Base-by-base conservation (phyloP, 2,888 invertebrate species). In the Caenorhabditis sp. region DNA sequence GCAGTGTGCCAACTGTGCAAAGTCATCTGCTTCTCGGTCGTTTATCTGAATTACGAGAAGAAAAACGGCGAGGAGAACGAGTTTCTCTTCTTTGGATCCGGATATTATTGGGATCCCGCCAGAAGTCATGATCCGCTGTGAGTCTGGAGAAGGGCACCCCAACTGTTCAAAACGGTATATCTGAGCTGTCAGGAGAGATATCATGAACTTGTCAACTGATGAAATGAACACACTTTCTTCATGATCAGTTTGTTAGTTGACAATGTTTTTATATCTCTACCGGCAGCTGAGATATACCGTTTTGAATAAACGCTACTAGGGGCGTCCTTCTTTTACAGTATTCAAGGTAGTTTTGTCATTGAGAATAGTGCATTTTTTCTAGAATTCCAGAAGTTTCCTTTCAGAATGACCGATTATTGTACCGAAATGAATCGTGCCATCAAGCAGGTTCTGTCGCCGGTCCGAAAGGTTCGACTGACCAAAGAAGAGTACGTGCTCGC, bases 1-100 rank as follows among this genome's bases (percentile, higher is more conserved):
- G 65, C 55, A 11, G 72, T 73, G 24, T 63, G 70, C n/a, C 79
- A 79, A 37, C 43, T 77, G 3, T 76, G 79, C 26, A 68, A 66
- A 50, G 70, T 79, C 5, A 43, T 79, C 32, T 79, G 79, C 35
- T 77, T 73, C 8, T 56, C 63, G 2, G 71, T 76, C 6, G 63
- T 65, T 6, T 79, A 74, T 35, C 30, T 59, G 1, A 79, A 76
- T 17, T 79, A 76, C 26, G 15, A 45, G 24, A 24, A 20, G 26
- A 46, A 55, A 24, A 20, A 26, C 2, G 45, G 45, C 15, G 43
- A 63, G 37, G 20, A 68, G 30, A 22, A 53, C 6, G 65, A 66
- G 9, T 43, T 58, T 0, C 27, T 74, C 8, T 66, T 55, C 5
- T 73, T 76, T 41, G 76, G 76, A n/a, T 53, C 58, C n/a, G 79